Evolutionary conservation across 2,888 invertebrate genomes (phyloP).

Genomic region (Sympetrum striolatum): DNA sequence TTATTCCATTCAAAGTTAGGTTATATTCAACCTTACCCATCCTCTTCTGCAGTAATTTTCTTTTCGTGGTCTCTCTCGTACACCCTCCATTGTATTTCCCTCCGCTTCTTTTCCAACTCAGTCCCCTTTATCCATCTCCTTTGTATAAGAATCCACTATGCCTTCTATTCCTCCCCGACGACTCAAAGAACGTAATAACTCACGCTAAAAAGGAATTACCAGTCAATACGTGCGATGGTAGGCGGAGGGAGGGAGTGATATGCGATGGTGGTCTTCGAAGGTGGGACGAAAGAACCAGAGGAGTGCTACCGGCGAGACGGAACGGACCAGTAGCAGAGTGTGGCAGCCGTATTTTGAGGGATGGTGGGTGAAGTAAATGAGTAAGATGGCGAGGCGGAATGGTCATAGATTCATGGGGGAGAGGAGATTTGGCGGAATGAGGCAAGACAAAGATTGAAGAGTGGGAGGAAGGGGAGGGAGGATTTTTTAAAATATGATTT

Average conservation of each 20-base stretch:
- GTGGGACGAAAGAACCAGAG: not conserved
- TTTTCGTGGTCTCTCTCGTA: not conserved
- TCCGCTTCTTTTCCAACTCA: constrained; percentile 37
- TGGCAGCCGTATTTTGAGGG: not conserved
- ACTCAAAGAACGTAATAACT: constrained; percentile 30
- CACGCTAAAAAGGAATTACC: constrained; percentile 37
- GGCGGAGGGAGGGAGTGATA: constrained; percentile 5
- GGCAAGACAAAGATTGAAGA: not conserved
- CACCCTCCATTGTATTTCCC: constrained; percentile 15
- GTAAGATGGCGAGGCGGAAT: not conserved
- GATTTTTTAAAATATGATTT: not conserved
- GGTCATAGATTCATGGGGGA: not conserved
- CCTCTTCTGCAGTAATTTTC: constrained; percentile 54
- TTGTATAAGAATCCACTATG: not conserved
- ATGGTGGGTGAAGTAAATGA: not conserved
- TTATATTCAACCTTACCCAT: no score
- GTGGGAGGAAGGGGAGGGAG: not conserved
- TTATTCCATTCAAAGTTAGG: no score
- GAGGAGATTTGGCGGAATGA: not conserved
- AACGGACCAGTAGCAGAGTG: not conserved
- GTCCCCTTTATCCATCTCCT: constrained; percentile 38
- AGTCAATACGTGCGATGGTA: constrained; percentile 20
- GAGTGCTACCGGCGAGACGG: not conserved
- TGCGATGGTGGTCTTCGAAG: not conserved
- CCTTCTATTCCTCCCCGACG: not conserved